These are phyloP conservation scores for Mesorhabditis sp. DNA, from an alignment of 2,888 invertebrate genomes.

Conservation along the genomic window DNA sequence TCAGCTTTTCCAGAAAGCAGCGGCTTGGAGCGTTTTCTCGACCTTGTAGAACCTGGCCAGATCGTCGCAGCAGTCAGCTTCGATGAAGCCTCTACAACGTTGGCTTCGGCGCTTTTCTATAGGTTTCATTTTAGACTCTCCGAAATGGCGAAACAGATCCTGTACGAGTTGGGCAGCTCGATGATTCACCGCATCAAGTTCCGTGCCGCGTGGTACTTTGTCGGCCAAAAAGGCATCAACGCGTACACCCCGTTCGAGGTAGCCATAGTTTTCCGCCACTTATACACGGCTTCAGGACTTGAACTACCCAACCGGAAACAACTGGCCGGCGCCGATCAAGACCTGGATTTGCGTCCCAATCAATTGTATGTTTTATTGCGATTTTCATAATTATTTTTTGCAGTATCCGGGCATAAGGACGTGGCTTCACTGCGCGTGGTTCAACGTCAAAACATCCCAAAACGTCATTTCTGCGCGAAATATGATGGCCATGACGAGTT, in stretches of 20 bases:
- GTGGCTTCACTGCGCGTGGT: constrained; percentile 55
- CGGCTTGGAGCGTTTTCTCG: constrained; percentile 61
- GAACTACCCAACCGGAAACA: constrained; percentile 42
- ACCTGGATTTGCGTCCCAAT: constrained; percentile 62
- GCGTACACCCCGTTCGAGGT: constrained; percentile 64
- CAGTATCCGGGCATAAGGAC: constrained; percentile 18
- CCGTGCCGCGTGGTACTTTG: constrained; percentile 63
- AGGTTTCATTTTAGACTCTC: constrained; percentile 58
- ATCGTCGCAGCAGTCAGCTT: constrained; percentile 64
- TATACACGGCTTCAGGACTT: constrained; percentile 41
- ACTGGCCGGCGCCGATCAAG: constrained; percentile 61
- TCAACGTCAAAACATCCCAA: constrained; percentile 57
- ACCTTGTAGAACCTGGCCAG: constrained; percentile 59
- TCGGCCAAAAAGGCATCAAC: constrained; percentile 59
- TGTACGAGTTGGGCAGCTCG: constrained; percentile 64
- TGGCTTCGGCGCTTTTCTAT: background rate
- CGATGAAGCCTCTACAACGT: constrained; percentile 65
- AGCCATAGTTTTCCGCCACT: too few relatives aligned
- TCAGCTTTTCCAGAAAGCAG: constrained; percentile 58
- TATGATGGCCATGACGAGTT: constrained; percentile 62
- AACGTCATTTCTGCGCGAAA: constrained; percentile 60
- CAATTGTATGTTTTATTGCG: background rate
- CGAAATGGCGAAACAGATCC: constrained; percentile 61
- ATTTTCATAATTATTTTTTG: background rate
- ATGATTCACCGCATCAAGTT: constrained; percentile 65